These are phyloP conservation scores for Montipora foliosa DNA, from an alignment of 64 coral and sea anemone genomes.

Conservation along the genomic window DNA sequence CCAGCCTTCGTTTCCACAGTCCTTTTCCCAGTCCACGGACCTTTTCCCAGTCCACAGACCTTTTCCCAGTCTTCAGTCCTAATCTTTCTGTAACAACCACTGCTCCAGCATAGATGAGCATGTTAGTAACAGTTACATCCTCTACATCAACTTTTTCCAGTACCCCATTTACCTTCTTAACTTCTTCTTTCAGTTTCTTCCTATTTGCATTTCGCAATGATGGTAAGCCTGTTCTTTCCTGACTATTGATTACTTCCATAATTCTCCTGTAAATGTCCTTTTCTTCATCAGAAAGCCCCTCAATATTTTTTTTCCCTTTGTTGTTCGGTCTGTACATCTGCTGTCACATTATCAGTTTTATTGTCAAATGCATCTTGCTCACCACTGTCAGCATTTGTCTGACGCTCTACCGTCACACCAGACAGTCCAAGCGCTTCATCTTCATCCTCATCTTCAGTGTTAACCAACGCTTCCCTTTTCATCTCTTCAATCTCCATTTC, in stretches of 20 bases:
- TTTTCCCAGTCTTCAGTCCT: not conserved
- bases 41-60: no score
- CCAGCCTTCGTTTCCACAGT: slow-evolving; percentile 12
- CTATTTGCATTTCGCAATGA: no score
- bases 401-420: not conserved
- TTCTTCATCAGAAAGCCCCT: not conserved
- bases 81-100: not conserved
- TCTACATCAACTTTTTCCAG: not conserved
- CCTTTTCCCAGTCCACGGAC: not conserved
- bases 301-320: not conserved
- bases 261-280: not conserved
- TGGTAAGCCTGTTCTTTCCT: not conserved
- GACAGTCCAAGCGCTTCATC: not conserved
- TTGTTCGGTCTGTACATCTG: not conserved
- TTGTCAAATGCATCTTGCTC: no score
- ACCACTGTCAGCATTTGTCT: not conserved
- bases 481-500: slow-evolving; percentile 17
- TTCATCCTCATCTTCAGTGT: not conserved
- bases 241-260: not conserved
- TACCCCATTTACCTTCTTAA: not conserved
- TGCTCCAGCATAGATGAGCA: not conserved
- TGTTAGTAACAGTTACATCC: slow-evolving; percentile 4
- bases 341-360: no score
- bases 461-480: not conserved
- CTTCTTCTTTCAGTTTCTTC: not conserved